These are phyloP conservation scores for Strigamia crassipes DNA, from an alignment of 2,888 invertebrate species.

Conservation along the genomic window DNA sequence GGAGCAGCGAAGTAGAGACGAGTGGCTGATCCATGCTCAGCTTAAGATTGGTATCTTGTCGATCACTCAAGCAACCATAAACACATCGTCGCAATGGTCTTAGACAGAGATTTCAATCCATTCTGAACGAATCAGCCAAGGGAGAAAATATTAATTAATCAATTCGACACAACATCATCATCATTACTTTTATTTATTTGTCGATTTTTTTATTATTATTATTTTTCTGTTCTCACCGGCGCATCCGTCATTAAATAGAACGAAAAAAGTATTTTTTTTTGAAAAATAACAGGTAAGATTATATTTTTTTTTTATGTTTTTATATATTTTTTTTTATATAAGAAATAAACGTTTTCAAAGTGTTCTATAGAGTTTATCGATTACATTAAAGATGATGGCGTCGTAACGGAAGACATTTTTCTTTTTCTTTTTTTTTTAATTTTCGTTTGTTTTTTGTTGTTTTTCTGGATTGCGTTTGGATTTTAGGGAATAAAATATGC, in stretches of 20 bases:
- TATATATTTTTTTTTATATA: too few species aligned
- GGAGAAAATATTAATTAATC: background rate
- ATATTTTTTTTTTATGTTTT: too few species aligned
- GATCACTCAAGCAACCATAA: conserved; percentile 92
- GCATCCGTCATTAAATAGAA: too few species aligned
- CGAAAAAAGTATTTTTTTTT: too few species aligned
- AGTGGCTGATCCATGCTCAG: conserved; percentile 71
- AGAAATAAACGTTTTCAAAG: background rate
- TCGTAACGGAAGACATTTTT: background rate
- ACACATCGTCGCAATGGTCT: conserved; percentile 55
- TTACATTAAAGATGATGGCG: background rate
- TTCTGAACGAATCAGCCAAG: conserved; percentile 43
- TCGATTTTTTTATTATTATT: background rate
- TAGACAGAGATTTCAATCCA: conserved; percentile 50
- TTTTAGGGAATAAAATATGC: too few species aligned
- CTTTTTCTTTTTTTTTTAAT: too few species aligned
- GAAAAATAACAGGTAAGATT: too few species aligned
- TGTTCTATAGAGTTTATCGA: background rate
- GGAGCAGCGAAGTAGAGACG: conserved; percentile 13
- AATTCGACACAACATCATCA: background rate
- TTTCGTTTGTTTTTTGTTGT: too few species aligned
- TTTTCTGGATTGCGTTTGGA: too few species aligned
- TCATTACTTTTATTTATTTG: background rate
- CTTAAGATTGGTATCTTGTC: conserved; percentile 88
- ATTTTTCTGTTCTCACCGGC: too few species aligned